Conservation (phyloP, 2,888 invertebrate genomes). For the Lucinisca nassula region DNA sequence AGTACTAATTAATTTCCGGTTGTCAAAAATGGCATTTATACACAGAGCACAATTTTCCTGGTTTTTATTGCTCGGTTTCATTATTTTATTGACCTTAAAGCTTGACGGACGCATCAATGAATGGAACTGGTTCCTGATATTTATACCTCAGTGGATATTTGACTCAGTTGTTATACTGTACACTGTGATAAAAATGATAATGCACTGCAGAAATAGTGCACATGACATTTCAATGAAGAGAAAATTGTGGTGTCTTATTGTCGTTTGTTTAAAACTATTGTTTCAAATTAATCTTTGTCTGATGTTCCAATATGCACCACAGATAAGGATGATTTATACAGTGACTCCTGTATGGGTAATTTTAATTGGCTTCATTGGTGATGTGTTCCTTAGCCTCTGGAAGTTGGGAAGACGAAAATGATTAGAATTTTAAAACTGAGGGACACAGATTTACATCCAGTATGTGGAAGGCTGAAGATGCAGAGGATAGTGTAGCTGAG, state of each 20-base stretch:
- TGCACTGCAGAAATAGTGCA: conserved; percentile 89
- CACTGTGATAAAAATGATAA: conserved; percentile 95
- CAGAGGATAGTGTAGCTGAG: no score
- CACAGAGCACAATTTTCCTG: conserved; percentile 97
- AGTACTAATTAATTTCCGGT: no score
- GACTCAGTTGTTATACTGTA: conserved; percentile 95
- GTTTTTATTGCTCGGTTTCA: conserved; percentile 96
- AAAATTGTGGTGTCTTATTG: conserved; percentile 82
- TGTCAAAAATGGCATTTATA: conserved; percentile 94
- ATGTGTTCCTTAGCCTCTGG: conserved; percentile 89
- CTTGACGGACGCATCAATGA: conserved; percentile 94
- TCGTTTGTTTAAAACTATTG: conserved; percentile 94
- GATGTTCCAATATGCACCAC: conserved; percentile 92
- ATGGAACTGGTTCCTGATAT: conserved; percentile 99
- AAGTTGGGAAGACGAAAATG: conserved; percentile 57
- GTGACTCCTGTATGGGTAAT: conserved; percentile 96
- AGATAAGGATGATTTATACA: conserved; percentile 93
- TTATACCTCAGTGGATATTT: conserved; percentile 97
- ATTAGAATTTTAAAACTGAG: no score
- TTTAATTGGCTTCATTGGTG: conserved; percentile 92
- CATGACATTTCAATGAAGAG: conserved; percentile 78
- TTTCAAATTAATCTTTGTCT: conserved; percentile 96
- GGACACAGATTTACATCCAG: no score
- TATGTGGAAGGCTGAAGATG: no score
- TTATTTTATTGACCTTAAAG: conserved; percentile 95